Base-by-base conservation (phyloP, 2,113 vertebrate genomes). In the Actenoides lindsayi region DNA sequence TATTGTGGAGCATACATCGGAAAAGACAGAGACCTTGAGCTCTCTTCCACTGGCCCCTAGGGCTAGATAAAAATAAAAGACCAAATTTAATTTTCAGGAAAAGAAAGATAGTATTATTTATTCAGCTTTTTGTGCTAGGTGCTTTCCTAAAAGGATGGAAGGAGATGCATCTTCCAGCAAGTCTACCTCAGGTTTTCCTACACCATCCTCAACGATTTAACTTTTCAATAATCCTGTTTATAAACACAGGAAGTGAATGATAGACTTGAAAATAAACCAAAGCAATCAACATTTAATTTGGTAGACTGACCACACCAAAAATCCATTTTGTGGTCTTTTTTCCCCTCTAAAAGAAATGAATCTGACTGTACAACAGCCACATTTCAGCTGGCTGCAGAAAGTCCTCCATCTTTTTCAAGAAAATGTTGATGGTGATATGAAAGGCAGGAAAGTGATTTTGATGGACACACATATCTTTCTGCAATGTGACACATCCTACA, bases 371-470 rank as follows among this genome's bases (percentile, higher is more conserved):
- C 60, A 79, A 39, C 16, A 87, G 83, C 77, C 68, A 56, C 56
- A 80, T 89, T 84, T 80, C 94, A 96, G 93, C 24, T 68, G 90
- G 88, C 83, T 85, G 37, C 10, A 71, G 62, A 69, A 54, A 25
- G 59, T 14, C 28, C 63, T 83, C 75, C 48, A n/a, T 57, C 63
- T 28, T 62, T 28, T 64, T 56, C 70, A 87, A 62, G 18, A 67
- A 14, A 82, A 51, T 1, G 20, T 15, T 92, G 69, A 56, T 73
- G 5, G 1, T 3, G 63, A 48, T 83, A 73, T 76, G n/a, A 80
- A 87, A 83, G 24, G 31, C 81, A 84, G 69, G 50, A 39, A 70
- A 94, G 56, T 20, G 51, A 42, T 69, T 89, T 69, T 87, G 84
- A 91, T 46, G 68, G 92, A 37, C 81, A n/a, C 13, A 8, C 37